Conservation (phyloP, 2,888 invertebrate genomes). For the Athrips mouffetella region DNA sequence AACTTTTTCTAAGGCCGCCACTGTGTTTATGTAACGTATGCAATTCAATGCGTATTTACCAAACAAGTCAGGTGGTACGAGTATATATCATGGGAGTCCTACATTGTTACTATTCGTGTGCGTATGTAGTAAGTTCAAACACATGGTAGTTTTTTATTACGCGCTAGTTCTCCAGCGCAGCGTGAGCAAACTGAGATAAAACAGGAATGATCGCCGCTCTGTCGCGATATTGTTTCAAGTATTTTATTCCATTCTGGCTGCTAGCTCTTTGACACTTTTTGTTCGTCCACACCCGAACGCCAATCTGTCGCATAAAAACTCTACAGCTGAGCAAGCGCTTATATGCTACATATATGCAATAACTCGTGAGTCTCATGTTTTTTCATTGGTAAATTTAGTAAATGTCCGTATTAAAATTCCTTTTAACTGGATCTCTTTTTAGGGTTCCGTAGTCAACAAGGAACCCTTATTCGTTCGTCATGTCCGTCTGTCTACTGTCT, state of each 20-base stretch:
- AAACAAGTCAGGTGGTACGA: slow-evolving; percentile 1
- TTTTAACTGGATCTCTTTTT: too few species aligned
- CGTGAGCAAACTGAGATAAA: slow-evolving; percentile 75
- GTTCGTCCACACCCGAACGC: slow-evolving; percentile 54
- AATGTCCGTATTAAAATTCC: slow-evolving; percentile 3
- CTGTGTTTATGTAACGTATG: neutral
- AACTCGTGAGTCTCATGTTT: slow-evolving; percentile 29
- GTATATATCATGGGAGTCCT: slow-evolving; percentile 8
- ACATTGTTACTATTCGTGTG: slow-evolving; percentile 1
- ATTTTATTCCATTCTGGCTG: slow-evolving; percentile 62
- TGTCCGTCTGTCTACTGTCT: too few species aligned
- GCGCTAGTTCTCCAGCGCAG: slow-evolving; percentile 65
- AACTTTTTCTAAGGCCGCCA: neutral
- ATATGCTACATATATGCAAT: slow-evolving; percentile 39
- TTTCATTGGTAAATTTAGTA: slow-evolving; percentile 1
- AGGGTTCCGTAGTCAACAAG: too few species aligned
- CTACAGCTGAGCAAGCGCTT: slow-evolving; percentile 38
- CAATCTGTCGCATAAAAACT: slow-evolving; percentile 47
- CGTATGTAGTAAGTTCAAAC: slow-evolving; percentile 22
- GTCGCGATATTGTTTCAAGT: slow-evolving; percentile 70
- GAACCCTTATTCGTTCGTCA: too few species aligned
- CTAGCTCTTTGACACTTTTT: slow-evolving; percentile 54
- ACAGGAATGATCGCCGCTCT: slow-evolving; percentile 73
- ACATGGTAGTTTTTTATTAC: slow-evolving; percentile 71
- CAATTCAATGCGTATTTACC: neutral